A percentile compares a stretch with the other conserved stretches of the same genome.
These are phyloP conservation scores for Charaxes varanes DNA, from an alignment of 1,140 invertebrate species.

Conservation along the genomic window DNA sequence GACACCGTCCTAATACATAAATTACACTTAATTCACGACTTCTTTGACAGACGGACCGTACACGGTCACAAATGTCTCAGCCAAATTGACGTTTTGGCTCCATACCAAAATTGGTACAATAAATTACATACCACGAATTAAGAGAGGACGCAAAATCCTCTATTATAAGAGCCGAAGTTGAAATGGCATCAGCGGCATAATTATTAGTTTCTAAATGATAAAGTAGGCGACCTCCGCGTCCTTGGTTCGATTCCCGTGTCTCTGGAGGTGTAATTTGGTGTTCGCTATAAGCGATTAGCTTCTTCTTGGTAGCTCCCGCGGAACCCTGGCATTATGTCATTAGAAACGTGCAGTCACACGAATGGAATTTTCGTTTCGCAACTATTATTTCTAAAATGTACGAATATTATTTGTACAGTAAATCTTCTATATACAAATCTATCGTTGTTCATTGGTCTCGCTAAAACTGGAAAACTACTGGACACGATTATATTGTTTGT, in stretches of 20 bases:
- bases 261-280: slow-evolving; percentile 65
- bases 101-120: slow-evolving; percentile 12
- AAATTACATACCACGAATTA: slow-evolving; percentile 52
- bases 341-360: slow-evolving; percentile 47
- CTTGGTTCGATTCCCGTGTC: slow-evolving; percentile 68
- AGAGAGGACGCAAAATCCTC: slow-evolving; percentile 36
- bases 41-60: slow-evolving; percentile 13
- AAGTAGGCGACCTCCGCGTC: slow-evolving; percentile 57
- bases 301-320: slow-evolving; percentile 60
- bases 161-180: slow-evolving; percentile 57
- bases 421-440: too few species aligned
- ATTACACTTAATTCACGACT: slow-evolving; percentile 12
- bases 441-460: too few species aligned
- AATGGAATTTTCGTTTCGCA: slow-evolving; percentile 32
- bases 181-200: slow-evolving; percentile 64
- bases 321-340: slow-evolving; percentile 60
- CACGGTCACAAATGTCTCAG: slow-evolving; percentile 17
- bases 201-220: slow-evolving; percentile 69
- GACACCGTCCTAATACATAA: too few species aligned
- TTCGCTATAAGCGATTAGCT: slow-evolving; percentile 64
- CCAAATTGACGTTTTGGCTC: slow-evolving; percentile 20
- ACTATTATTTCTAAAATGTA: too few species aligned
- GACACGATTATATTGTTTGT: too few species aligned
- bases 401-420: too few species aligned
- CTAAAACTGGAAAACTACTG: too few species aligned